A percentile compares a stretch with the other conserved stretches of the same genome.
These are phyloP conservation scores for Abramis brama DNA, from an alignment of 2,113 vertebrate genomes.

Conservation along the genomic window DNA sequence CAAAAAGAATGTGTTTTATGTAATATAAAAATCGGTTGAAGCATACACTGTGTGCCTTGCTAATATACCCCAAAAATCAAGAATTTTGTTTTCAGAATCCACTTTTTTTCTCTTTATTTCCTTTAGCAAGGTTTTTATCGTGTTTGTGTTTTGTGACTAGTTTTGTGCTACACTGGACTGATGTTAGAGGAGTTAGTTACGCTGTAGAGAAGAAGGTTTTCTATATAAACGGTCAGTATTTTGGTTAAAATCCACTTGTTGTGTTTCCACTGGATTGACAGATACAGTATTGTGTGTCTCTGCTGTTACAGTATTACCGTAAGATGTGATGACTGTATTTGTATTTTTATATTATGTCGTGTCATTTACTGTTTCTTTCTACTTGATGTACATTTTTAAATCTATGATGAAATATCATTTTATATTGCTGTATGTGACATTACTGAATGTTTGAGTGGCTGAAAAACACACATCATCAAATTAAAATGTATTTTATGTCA, in stretches of 20 bases:
- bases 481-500: not conserved
- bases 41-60: slow-evolving; percentile 10
- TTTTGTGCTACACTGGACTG: not conserved
- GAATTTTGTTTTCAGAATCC: not conserved
- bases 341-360: slow-evolving; percentile 15
- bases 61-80: not conserved
- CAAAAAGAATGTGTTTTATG: not conserved
- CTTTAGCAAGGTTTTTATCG: not conserved
- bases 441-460: not conserved
- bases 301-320: not conserved
- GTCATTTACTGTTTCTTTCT: not conserved
- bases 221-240: not conserved
- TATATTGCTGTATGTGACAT: not conserved
- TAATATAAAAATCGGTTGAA: not conserved
- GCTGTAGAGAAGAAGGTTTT: not conserved
- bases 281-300: not conserved
- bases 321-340: slow-evolving; percentile 34
- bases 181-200: not conserved
- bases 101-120: not conserved
- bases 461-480: not conserved
- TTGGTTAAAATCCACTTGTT: not conserved
- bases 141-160: not conserved
- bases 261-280: slow-evolving; percentile 22
- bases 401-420: not conserved
- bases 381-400: slow-evolving; percentile 10